Evolutionary conservation across 1,140 invertebrate genomes (phyloP).

Genomic region (Drosophila insularis): DNA sequence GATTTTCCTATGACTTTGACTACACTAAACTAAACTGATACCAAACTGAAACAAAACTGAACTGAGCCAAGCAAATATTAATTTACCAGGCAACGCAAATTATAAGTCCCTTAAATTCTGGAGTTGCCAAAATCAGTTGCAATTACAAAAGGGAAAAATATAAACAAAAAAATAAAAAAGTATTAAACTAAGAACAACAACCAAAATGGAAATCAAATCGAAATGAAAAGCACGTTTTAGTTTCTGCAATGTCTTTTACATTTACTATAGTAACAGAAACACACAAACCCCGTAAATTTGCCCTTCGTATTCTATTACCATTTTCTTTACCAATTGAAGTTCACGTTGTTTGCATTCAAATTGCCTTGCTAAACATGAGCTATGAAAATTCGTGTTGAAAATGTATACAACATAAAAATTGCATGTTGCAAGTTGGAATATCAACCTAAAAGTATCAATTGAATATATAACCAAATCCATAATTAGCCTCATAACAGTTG

Average conservation of each 20-base stretch:
- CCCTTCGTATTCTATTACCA: not conserved
- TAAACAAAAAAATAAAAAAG: no score
- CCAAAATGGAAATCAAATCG: conserved; percentile 47
- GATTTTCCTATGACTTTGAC: conserved; percentile 1
- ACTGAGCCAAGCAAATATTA: conserved; percentile 43
- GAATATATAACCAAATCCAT: no score
- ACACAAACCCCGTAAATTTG: not conserved
- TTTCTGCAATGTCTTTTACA: conserved; percentile 28
- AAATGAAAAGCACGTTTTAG: conserved; percentile 51
- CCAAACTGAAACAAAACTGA: not conserved
- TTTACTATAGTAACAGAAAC: not conserved
- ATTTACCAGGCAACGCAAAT: conserved; percentile 29
- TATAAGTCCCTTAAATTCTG: conserved; percentile 29
- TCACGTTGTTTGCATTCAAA: conserved; percentile 45
- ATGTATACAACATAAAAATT: conserved; percentile 28
- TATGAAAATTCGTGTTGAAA: conserved; percentile 50
- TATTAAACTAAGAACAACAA: conserved; percentile 1
- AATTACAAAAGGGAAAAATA: conserved; percentile 40
- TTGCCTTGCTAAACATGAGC: conserved; percentile 53
- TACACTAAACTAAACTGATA: not conserved
- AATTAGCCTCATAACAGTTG: no score
- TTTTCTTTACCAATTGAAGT: no score
- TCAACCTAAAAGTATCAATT: no score
- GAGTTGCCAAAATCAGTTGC: conserved; percentile 41
- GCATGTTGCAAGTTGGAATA: no score